Evolutionary conservation across 2,888 invertebrate genomes (phyloP), one percentile per base, ranked within the genome.

Genomic region (Himalopsyche japonica): DNA sequence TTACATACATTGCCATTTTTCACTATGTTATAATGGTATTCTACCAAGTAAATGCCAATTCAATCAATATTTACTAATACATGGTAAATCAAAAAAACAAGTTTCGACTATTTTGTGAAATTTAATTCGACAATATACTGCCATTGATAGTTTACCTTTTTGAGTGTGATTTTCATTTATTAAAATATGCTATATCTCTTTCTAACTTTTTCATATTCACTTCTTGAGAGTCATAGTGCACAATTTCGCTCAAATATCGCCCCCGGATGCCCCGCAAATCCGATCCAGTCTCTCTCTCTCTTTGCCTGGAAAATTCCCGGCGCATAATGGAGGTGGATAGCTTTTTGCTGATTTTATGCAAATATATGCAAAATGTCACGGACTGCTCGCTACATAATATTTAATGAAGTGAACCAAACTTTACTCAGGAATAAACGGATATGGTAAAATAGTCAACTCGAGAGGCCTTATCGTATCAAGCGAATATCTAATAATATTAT

Each of bases 291-390:
- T 32, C 32, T 3, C 7, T 37, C 10, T 15, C 15, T 15, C 15
- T 43, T 43, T 24, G 81, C 20, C 34, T 27, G 18, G 70, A 64
- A 84, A 82, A 77, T 77, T 85, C 70, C 47, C 77, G 24, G 81
- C 79, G 79, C 83, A 81, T 84, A 84, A 84, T 80, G 82, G 57
- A 37, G 80, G 84, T 43, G 15, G 15, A 24, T 79, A 82, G 80
- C 82, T 82, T 86, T 86, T 84, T 86, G 80, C 82, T 57, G 82
- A 84, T 85, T 85, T 84, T 79, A 86, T 86, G 86, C 83, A 86
- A 86, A 86, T 85, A 83, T 86, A 86, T 86, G 86, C 86, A 84
- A 86, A 86, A 83, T 82, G 81, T 70, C 81, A 80, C 82, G 85
- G 85, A 83, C 85, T 82, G 85, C 47, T 82, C 76, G 77, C 77